Evolutionary conservation across 2,888 invertebrate species (phyloP), one percentile per base, ranked within the genome.

Genomic region (Oegoconia quadripuncta): DNA sequence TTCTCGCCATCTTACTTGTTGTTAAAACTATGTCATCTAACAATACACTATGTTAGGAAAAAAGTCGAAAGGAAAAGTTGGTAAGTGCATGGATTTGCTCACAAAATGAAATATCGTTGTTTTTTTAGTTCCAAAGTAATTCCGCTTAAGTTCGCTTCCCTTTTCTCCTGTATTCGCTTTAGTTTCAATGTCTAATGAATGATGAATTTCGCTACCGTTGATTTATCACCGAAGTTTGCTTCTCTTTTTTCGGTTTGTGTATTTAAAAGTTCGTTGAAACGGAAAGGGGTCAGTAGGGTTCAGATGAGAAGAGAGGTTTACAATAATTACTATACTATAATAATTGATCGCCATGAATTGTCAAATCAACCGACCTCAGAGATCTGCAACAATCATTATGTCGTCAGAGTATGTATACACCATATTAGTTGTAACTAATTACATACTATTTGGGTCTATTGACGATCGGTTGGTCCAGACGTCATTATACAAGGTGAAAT

Each of bases 31-130:
- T 5, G 6, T 5, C 8, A 27, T n/a, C 12, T 15, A 30, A n/a
- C 14, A 28, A 28, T 8, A 28, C 14, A 3, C 8, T 5, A 9
- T 14, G 15, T 23, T 18, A 31, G 16, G 28, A 23, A 18, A 32
- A 14, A 37, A n/a, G 34, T 16, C 14, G 26, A 17, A 16, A n/a
- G 16, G 17, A 25, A 37, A 37, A 37, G 13, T 37, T 37, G n/a
- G 17, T 32, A 37, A 37, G 37, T 37, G 37, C 37, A 31, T 31
- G 18, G 31, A 32, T 37, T 37, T 37, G 37, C 32, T 37, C 32
- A 11, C 31, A 15, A 37, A 37, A 37, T 37, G 37, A 37, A 37
- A 37, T 37, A 37, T 32, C 25, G 37, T 31, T 31, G 37, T 37
- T 37, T 37, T n/a, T 37, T 32, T 31, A 16, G 25, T 29, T 36